Conservation (phyloP, 2,888 invertebrate species). For the Nomada ruficornis region DNA sequence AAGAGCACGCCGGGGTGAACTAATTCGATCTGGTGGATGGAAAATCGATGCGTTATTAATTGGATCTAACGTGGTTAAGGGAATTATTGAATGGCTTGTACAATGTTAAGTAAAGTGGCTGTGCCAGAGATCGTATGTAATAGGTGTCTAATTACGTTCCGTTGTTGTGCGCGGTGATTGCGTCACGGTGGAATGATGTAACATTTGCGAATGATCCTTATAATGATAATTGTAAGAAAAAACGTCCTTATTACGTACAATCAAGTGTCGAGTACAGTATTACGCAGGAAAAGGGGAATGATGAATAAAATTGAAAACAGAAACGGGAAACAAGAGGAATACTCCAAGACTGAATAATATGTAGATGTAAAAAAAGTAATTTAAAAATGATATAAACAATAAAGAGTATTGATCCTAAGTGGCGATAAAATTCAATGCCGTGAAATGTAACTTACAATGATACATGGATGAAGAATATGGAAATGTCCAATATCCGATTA, state of each 20-base stretch:
- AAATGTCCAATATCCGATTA: too few species aligned
- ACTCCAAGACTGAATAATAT: too few species aligned
- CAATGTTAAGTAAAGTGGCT: not conserved
- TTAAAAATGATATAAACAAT: too few species aligned
- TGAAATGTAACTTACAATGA: too few species aligned
- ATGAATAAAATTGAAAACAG: too few species aligned
- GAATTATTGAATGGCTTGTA: not conserved
- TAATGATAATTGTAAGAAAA: not conserved
- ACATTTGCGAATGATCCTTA: not conserved
- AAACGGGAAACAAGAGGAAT: too few species aligned
- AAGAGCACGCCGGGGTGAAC: too few species aligned
- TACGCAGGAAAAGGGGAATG: too few species aligned
- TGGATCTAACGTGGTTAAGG: conserved; percentile 1
- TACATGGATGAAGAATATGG: too few species aligned
- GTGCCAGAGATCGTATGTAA: not conserved
- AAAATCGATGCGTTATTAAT: conserved; percentile 8
- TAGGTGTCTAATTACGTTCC: conserved; percentile 11
- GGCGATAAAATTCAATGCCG: too few species aligned
- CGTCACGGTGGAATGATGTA: not conserved
- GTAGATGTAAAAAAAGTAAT: too few species aligned
- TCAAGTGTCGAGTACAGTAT: not conserved
- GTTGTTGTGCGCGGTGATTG: not conserved
- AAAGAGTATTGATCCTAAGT: too few species aligned
- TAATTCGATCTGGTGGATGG: not conserved
- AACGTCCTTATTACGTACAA: not conserved